Percentiles rank a stretch among this genome's conserved stretches.
These are phyloP conservation scores for Lutjanus campechanus DNA, from an alignment of 2,797 vertebrate species.

Conservation along the genomic window DNA sequence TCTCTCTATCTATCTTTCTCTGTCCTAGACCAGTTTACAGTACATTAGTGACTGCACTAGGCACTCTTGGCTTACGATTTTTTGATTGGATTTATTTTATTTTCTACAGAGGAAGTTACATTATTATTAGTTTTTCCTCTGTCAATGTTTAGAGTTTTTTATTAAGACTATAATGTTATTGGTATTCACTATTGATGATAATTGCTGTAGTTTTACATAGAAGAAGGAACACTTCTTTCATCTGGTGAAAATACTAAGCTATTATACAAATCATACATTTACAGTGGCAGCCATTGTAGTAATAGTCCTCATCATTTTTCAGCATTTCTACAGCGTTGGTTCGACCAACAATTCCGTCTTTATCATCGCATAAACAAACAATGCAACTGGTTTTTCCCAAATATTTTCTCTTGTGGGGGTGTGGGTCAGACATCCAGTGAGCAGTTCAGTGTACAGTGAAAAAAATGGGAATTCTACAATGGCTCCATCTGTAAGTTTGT, in stretches of 20 bases:
- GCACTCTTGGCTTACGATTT: constrained; percentile 81
- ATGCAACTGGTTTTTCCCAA: constrained; percentile 17
- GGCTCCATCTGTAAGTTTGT: constrained; percentile 44
- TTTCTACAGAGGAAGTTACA: constrained; percentile 92
- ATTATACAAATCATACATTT: constrained; percentile 68
- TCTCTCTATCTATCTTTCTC: constrained; percentile 87
- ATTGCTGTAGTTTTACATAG: constrained; percentile 86
- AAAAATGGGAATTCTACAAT: constrained; percentile 33
- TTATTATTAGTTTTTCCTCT: constrained; percentile 80
- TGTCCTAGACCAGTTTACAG: constrained; percentile 96
- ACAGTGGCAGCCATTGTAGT: constrained; percentile 67
- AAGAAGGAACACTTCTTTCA: constrained; percentile 70
- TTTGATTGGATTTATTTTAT: constrained; percentile 80
- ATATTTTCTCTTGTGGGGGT: constrained; percentile 3
- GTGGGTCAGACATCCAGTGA: constrained; percentile 17
- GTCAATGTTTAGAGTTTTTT: constrained; percentile 84
- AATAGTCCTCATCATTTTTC: constrained; percentile 5
- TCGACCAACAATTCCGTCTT: not conserved
- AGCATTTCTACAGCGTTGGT: constrained; percentile 11
- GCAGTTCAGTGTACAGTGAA: constrained; percentile 27
- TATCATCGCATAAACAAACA: constrained; percentile 9
- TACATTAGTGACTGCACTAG: constrained; percentile 97
- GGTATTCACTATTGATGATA: constrained; percentile 83
- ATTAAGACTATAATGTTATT: constrained; percentile 84
- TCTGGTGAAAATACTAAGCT: constrained; percentile 75